phyloP scores from a whole-genome alignment of 1,140 invertebrate species.

The Dinoponera quadriceps region DNA sequence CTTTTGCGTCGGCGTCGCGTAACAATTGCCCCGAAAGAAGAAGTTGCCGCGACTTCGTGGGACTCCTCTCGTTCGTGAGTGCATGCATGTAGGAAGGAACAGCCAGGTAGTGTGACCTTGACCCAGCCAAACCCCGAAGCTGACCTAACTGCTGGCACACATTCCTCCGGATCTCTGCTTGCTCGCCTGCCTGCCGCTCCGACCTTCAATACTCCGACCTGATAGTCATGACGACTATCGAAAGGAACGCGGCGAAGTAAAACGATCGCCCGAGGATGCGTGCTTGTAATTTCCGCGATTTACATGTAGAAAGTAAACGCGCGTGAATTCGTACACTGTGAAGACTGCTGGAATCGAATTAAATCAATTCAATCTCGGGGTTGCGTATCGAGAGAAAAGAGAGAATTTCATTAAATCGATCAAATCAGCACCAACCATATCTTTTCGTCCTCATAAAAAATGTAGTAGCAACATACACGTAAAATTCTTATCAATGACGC shows the following conservation, averaged over 20 bases:
- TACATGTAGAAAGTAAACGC: constrained; percentile 17
- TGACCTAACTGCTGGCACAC: constrained; percentile 78
- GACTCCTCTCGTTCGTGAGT: neutral
- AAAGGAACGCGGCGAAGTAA: no score
- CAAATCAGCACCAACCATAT: no score
- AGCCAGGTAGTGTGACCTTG: constrained; percentile 74
- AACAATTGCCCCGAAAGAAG: constrained; percentile 20
- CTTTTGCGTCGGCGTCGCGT: constrained; percentile 30
- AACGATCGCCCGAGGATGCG: no score
- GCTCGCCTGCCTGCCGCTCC: neutral
- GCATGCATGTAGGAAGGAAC: constrained; percentile 49
- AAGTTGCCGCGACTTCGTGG: constrained; percentile 38
- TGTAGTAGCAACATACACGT: no score
- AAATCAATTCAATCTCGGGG: no score
- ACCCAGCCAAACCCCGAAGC: constrained; percentile 76
- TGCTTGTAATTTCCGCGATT: neutral
- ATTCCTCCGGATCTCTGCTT: constrained; percentile 68
- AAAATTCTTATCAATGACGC: no score
- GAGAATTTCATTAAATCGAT: no score
- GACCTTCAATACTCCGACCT: constrained; percentile 64
- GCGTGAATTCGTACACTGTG: neutral
- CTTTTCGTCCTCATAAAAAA: no score
- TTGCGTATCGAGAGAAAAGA: no score
- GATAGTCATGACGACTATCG: constrained; percentile 51
- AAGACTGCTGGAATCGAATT: neutral